phyloP scores from a whole-genome alignment of 2,888 invertebrate species.

The Plagiodera versicolora region DNA sequence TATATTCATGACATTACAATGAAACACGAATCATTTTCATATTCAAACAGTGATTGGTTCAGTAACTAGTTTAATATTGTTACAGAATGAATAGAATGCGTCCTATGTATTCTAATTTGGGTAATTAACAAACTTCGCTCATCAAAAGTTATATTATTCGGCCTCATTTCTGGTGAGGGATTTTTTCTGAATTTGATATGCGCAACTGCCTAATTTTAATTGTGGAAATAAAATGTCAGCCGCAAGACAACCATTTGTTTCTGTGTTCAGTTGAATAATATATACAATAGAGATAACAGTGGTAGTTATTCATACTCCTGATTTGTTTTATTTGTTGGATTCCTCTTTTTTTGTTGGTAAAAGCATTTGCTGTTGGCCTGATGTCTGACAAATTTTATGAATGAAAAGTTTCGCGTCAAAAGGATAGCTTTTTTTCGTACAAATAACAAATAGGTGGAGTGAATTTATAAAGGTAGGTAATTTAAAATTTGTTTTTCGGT shows the following conservation, averaged over 20 bases:
- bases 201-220: slow-evolving; percentile 10
- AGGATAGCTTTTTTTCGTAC: no score
- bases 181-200: slow-evolving; percentile 20
- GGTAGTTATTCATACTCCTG: slow-evolving; percentile 2
- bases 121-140: slow-evolving; percentile 27
- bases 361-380: neutral
- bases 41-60: slow-evolving; percentile 19
- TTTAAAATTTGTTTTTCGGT: neutral
- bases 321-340: neutral
- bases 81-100: slow-evolving; percentile 12
- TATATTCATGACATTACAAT: slow-evolving; percentile 13
- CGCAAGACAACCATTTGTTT: slow-evolving; percentile 10
- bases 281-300: slow-evolving; percentile 1
- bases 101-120: slow-evolving; percentile 23
- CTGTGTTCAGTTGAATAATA: slow-evolving; percentile 3
- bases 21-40: slow-evolving; percentile 24
- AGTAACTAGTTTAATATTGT: slow-evolving; percentile 23
- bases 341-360: neutral
- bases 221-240: slow-evolving; percentile 10
- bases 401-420: no score
- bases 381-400: neutral
- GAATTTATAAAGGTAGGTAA: no score
- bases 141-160: slow-evolving; percentile 28
- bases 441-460: no score
- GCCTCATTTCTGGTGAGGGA: slow-evolving; percentile 11